phyloP scores from a whole-genome alignment of 2,113 vertebrate species.

The Hippolais icterina region DNA sequence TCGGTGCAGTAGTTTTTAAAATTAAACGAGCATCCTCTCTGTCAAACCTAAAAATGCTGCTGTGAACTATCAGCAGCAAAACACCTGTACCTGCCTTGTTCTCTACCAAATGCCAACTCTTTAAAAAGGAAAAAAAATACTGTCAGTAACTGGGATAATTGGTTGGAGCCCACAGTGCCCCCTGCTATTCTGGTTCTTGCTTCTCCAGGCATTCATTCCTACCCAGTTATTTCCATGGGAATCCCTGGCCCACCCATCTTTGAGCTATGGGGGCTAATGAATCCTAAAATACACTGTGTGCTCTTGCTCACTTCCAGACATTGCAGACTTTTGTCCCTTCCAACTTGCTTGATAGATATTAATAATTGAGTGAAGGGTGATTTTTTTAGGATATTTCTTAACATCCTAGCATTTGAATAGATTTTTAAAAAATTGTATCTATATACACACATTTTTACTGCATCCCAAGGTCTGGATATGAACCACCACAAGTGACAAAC shows the following conservation, averaged over 20 bases:
- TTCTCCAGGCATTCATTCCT: conserved; percentile 1
- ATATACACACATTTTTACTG: background rate
- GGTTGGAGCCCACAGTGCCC: background rate
- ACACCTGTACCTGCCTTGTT: background rate
- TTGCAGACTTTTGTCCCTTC: background rate
- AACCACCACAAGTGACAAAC: background rate
- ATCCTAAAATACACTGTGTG: background rate
- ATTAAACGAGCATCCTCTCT: background rate
- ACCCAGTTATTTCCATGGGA: conserved; percentile 9
- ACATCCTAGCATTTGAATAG: background rate
- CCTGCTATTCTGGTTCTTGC: conserved; percentile 22
- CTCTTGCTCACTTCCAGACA: background rate
- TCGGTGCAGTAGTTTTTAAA: background rate
- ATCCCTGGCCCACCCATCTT: background rate
- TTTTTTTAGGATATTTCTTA: background rate
- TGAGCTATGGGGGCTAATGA: background rate
- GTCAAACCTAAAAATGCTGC: background rate
- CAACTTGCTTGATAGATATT: background rate
- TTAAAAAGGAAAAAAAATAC: background rate
- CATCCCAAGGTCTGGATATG: background rate
- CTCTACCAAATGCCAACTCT: background rate
- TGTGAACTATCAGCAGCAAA: background rate
- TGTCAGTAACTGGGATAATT: conserved; percentile 3
- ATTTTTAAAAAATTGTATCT: background rate
- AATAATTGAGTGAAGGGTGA: background rate